Conservation (phyloP, 2,888 invertebrate genomes). For the Amblyteles armatorius region DNA sequence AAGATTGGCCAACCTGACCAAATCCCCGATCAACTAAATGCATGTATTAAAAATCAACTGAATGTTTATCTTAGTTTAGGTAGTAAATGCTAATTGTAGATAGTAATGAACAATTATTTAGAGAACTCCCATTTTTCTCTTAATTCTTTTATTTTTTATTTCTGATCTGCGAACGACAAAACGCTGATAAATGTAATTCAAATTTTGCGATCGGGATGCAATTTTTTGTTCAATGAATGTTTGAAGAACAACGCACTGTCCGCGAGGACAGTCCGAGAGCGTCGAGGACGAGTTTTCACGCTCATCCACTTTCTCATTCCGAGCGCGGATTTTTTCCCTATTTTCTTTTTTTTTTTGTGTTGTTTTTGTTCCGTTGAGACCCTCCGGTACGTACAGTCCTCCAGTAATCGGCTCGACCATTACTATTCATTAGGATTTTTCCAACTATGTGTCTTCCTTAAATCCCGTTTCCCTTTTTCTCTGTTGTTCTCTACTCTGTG, state of each 20-base stretch:
- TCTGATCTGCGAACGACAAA: not conserved
- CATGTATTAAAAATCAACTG: too few relatives aligned
- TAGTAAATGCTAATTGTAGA: too few relatives aligned
- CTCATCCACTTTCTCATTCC: not conserved
- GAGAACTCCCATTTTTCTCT: not conserved
- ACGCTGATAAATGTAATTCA: not conserved
- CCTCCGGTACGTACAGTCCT: conserved; percentile 47
- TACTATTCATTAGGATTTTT: conserved; percentile 82
- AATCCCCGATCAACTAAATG: too few relatives aligned
- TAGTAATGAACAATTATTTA: too few relatives aligned
- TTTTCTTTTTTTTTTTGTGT: conserved; percentile 8
- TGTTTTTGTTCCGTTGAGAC: conserved; percentile 26
- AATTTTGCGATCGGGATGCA: not conserved
- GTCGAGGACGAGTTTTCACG: not conserved
- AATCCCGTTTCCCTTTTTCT: conserved; percentile 66
- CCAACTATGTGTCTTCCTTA: conserved; percentile 80
- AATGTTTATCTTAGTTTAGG: too few relatives aligned
- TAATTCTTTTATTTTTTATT: not conserved
- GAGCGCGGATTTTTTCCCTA: conserved; percentile 22
- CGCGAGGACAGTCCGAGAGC: not conserved
- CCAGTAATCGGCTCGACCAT: conserved; percentile 72
- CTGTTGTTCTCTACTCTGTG: conserved; percentile 63
- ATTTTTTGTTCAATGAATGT: not conserved
- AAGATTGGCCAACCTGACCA: too few relatives aligned
- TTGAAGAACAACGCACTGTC: conserved; percentile 1